Conservation (phyloP, 2,797 vertebrate genomes). For the Eidolon dupreanum region DNA sequence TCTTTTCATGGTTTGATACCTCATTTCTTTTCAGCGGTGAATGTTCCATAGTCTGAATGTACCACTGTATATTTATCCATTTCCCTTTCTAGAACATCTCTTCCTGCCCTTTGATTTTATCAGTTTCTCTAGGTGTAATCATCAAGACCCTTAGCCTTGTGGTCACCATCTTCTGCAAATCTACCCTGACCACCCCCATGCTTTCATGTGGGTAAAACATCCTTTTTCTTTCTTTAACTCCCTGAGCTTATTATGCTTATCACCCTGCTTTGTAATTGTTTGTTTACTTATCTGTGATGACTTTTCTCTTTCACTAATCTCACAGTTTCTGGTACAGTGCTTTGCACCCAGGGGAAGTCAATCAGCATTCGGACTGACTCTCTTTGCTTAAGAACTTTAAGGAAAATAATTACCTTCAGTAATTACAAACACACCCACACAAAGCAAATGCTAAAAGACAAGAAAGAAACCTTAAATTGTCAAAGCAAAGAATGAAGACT, state of each 20-base stretch:
- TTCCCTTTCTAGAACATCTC: background rate
- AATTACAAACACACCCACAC: conserved; percentile 67
- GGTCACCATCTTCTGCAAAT: background rate
- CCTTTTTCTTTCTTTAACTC: background rate
- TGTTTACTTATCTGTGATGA: conserved; percentile 48
- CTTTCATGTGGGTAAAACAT: background rate
- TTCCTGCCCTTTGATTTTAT: background rate
- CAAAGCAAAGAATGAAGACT: background rate
- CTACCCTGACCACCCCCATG: accelerated
- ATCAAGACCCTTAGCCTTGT: background rate
- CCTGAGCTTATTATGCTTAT: background rate
- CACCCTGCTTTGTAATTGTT: conserved; percentile 38
- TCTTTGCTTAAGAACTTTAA: conserved; percentile 60
- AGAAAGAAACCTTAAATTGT: background rate
- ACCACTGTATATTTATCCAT: background rate
- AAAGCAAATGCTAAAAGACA: conserved; percentile 48
- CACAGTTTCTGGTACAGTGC: conserved; percentile 41
- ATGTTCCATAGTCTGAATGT: background rate
- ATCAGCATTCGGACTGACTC: conserved; percentile 52
- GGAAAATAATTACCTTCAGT: conserved; percentile 71
- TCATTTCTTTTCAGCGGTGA: background rate
- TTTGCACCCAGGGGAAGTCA: conserved; percentile 53
- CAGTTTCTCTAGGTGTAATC: background rate
- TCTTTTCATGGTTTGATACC: background rate
- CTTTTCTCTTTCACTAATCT: conserved; percentile 57